Evolutionary conservation across 2,888 invertebrate species (phyloP), one percentile per base, ranked within the genome.

Genomic region (Diadegma fenestrale): DNA sequence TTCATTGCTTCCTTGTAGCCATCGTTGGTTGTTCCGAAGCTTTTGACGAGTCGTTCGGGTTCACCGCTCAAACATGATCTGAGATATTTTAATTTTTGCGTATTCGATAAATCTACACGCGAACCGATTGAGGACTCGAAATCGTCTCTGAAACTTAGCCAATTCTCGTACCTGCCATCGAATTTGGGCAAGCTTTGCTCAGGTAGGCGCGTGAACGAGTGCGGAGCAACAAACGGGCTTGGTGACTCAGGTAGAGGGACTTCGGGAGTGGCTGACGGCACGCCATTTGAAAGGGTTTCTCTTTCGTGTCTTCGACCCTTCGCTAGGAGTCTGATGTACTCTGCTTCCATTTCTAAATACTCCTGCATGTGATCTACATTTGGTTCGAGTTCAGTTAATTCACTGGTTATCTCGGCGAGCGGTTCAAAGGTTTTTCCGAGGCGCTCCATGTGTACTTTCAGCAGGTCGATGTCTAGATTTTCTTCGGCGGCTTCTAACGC

Each of bases 121-220:
- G 79, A 51, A 19, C 88, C 85, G 10, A 89, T 86, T 0, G 87
- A 73, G 0, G 88, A 80, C 12, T 85, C 72, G 61, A 88, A 89
- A 6, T 83, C 80, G 63, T 88, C 83, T 48, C 84, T 66, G 76
- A 87, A 88, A 19, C 82, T 77, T n/a, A 88, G 19, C 88, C 88
- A 88, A 19, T 84, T 80, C 14, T 81, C 84, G 45, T 84, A 86
- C 17, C 73, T 72, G 1, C 87, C 89, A 4, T 66, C 66, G 80
- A 89, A 89, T 30, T 73, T 82, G 4, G 85, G 87, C n/a, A 88
- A 58, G 8, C 64, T 10, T 7, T 79, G 61, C 48, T 76, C 80
- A 3, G 87, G 88, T 14, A 88, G 68, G 54, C 84, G 86, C 4
- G 71, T 48, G 1, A 41, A n/a, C 0, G 58, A 10, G 0, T 22